phyloP scores from a whole-genome alignment of 2,113 vertebrate genomes.

The Piaya cayana region DNA sequence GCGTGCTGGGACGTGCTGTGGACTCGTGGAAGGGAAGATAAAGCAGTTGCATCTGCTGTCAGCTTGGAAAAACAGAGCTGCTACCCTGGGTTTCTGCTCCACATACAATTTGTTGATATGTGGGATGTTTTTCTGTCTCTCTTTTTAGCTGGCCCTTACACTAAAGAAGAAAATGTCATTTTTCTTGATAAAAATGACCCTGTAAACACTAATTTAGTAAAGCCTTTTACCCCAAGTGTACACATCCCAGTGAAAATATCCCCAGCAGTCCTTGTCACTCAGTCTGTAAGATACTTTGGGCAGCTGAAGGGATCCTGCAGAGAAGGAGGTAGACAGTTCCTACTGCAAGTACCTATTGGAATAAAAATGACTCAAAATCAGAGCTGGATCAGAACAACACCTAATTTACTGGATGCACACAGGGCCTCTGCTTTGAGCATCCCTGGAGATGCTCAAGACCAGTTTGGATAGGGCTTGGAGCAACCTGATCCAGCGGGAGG shows the following conservation, averaged over 20 bases:
- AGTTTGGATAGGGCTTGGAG: no score
- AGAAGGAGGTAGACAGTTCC: background rate
- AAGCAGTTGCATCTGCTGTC: background rate
- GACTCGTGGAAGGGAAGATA: background rate
- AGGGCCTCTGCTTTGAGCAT: background rate
- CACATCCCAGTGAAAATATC: background rate
- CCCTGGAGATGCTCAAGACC: no score
- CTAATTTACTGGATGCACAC: background rate
- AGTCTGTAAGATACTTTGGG: slow-evolving; percentile 9
- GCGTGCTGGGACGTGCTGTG: background rate
- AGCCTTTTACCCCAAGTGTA: slow-evolving; percentile 55
- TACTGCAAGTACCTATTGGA: background rate
- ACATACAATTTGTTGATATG: background rate
- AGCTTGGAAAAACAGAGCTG: background rate
- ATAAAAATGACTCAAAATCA: background rate
- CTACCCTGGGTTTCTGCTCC: background rate
- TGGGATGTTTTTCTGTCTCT: background rate
- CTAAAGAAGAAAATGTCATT: background rate
- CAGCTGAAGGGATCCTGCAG: background rate
- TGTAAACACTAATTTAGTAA: background rate
- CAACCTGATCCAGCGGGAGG: no score
- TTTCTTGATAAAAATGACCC: background rate
- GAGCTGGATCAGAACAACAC: background rate
- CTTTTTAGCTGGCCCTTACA: fast-evolving
- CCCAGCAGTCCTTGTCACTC: background rate